phyloP scores from a whole-genome alignment of 2,888 invertebrate species.

The Syrista parreyssii region DNA sequence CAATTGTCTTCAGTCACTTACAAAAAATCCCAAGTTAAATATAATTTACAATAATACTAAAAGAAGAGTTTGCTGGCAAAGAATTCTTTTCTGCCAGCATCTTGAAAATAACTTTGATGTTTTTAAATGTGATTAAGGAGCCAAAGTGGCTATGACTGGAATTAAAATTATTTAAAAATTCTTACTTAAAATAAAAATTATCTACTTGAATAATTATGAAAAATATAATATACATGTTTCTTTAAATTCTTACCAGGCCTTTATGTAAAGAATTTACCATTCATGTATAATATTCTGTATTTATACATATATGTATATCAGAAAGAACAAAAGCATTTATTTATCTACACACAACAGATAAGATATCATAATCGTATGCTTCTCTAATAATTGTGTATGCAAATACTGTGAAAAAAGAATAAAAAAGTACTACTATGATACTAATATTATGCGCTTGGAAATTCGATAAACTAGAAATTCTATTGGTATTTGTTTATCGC shows the following conservation, averaged over 20 bases:
- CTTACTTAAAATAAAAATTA: background rate
- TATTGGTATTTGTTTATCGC: background rate
- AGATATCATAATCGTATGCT: background rate
- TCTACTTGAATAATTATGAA: background rate
- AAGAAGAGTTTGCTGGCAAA: background rate
- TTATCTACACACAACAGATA: background rate
- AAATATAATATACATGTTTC: background rate
- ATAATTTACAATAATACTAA: too few species aligned
- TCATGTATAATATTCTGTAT: background rate
- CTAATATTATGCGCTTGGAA: constrained; percentile 20
- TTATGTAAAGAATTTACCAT: background rate
- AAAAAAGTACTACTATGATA: constrained; percentile 44
- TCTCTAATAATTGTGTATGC: constrained; percentile 36
- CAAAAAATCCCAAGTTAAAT: too few species aligned
- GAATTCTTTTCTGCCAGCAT: background rate
- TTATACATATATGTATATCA: background rate
- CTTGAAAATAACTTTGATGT: background rate
- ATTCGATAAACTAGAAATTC: constrained; percentile 13
- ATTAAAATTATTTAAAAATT: background rate
- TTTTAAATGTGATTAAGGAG: background rate
- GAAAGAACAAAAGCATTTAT: background rate
- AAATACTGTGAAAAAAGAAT: constrained; percentile 31
- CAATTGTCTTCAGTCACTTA: too few species aligned
- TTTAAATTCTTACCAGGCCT: background rate
- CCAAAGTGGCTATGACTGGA: background rate